A percentile compares a stretch with the other conserved stretches of the same genome.
Evolutionary conservation across 2,113 vertebrate species (phyloP).

Genomic region (Crotalus horridus): DNA sequence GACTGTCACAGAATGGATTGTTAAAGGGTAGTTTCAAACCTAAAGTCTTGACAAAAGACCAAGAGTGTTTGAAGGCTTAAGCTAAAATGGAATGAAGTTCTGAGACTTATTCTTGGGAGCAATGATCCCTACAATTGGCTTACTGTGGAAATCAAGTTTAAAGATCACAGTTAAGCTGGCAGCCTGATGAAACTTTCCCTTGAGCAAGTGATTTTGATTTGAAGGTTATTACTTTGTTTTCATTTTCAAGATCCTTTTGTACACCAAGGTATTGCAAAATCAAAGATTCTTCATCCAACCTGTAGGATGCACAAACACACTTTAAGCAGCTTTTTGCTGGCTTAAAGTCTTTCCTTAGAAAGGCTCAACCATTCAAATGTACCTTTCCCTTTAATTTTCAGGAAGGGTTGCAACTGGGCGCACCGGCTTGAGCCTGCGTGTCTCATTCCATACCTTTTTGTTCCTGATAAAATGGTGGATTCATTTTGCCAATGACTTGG

Average conservation of each 20-base stretch:
- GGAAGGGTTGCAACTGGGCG: background rate
- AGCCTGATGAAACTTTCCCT: background rate
- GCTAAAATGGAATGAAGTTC: background rate
- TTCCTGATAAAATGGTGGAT: background rate
- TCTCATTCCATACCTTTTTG: background rate
- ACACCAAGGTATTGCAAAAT: background rate
- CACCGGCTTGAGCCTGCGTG: background rate
- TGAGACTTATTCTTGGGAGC: background rate
- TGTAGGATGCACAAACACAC: background rate
- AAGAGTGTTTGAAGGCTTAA: background rate
- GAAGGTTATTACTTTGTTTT: background rate
- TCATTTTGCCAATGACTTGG: conserved; percentile 11
- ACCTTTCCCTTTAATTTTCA: background rate
- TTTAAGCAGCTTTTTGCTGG: background rate
- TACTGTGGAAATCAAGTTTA: background rate
- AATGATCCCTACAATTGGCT: background rate
- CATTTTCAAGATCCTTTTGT: background rate
- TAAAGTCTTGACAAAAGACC: background rate
- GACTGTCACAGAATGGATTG: background rate
- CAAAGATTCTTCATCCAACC: background rate
- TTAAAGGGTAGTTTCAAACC: background rate
- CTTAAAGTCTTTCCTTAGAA: background rate
- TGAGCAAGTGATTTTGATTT: background rate
- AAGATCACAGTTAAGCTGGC: background rate
- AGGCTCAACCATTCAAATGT: background rate